Percentiles rank a stretch among this genome's conserved stretches.
phyloP scores from a whole-genome alignment of 1,140 invertebrate genomes.

The Leucophenga varia region DNA sequence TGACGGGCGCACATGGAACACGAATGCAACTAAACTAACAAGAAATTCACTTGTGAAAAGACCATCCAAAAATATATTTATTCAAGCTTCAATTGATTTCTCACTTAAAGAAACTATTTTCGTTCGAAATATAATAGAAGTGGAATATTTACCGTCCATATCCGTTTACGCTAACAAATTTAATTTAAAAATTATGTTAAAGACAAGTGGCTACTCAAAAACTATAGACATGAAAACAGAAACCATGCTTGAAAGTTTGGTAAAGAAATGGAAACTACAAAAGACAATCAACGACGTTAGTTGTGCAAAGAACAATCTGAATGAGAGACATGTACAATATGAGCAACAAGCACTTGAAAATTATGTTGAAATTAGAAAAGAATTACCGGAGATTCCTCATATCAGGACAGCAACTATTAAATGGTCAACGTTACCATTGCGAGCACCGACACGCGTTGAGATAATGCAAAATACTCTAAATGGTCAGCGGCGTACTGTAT shows the following conservation, averaged over 20 bases:
- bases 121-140: conserved; percentile 15
- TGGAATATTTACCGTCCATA: conserved; percentile 6
- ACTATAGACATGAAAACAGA: background rate
- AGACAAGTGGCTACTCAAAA: background rate
- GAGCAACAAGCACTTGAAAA: background rate
- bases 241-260: background rate
- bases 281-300: background rate
- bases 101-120: conserved; percentile 11
- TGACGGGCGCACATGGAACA: no score
- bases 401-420: no score
- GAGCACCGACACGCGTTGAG: no score
- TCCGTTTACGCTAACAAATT: background rate
- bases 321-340: background rate
- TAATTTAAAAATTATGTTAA: background rate
- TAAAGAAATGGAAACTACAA: conserved; percentile 3
- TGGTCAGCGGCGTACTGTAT: conserved; percentile 13
- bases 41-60: no score
- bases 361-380: background rate
- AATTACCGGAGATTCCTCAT: no score
- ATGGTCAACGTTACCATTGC: no score
- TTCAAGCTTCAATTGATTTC: conserved; percentile 17
- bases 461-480: conserved; percentile 11
- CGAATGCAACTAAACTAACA: no score
- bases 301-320: background rate
- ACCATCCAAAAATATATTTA: background rate